These are phyloP conservation scores for Ectobius pallidus DNA, from an alignment of 2,888 invertebrate species.

Conservation along the genomic window DNA sequence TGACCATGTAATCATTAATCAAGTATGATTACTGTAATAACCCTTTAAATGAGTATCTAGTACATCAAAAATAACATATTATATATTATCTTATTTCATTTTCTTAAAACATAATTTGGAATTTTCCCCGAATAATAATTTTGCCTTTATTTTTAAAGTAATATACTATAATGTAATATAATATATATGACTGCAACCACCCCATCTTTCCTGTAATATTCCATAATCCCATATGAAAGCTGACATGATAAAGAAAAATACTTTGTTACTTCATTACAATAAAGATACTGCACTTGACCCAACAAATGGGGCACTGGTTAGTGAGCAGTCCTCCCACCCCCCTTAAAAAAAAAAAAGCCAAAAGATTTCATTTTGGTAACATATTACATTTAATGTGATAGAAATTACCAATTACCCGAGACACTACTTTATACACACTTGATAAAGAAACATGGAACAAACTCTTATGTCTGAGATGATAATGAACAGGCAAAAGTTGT, in stretches of 20 bases:
- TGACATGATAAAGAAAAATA: constrained; percentile 20
- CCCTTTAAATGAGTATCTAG: constrained; percentile 30
- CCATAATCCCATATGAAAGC: constrained; percentile 16
- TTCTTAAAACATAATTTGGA: constrained; percentile 15
- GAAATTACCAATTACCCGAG: background rate
- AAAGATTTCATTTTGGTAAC: constrained; percentile 5
- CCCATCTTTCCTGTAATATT: background rate
- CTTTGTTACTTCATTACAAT: constrained; percentile 6
- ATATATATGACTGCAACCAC: constrained; percentile 12
- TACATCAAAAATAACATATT: constrained; percentile 33
- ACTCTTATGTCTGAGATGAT: background rate
- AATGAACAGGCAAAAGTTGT: constrained; percentile 17
- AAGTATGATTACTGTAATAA: background rate
- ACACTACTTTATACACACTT: constrained; percentile 2
- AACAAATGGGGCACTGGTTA: constrained; percentile 2
- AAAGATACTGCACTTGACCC: constrained; percentile 21
- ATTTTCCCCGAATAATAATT: background rate
- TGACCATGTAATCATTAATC: constrained; percentile 30
- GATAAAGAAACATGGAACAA: constrained; percentile 11
- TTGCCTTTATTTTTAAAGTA: background rate
- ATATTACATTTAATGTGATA: constrained; percentile 2
- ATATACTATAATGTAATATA: background rate
- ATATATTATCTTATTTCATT: background rate
- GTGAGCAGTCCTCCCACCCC: constrained; percentile 11
- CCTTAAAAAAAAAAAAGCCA: background rate